Base-by-base conservation (phyloP, 2,113 vertebrate genomes). In the Gopherus flavomarginatus region DNA sequence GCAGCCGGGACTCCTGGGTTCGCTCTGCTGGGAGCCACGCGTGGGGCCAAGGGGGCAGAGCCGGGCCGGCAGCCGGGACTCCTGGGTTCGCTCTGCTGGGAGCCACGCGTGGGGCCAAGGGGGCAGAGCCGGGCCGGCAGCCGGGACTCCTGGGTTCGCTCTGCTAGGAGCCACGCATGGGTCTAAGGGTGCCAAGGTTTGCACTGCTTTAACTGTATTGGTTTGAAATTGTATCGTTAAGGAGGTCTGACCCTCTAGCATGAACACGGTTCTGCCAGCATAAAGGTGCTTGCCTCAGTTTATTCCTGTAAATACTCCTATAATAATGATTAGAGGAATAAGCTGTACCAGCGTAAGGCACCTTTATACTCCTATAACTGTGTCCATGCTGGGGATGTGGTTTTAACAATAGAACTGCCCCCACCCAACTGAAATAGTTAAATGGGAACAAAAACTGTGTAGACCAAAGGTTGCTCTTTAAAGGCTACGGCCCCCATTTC, bases 11-110 rank as follows among this genome's bases (percentile, higher is more conserved):
- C 31, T 31, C 62, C 65, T 69, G 65, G 65, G 35, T 69, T 21
- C 11, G 1, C 24, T 16, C 62, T n/a, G 62, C 5, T 14, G 1
- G 35, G 62, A 13, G 31, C 14, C 62, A 2, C 3, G 14, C 4
- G 16, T 6, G 62, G 14, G 29, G 47, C 31, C 1, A 0, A 13
- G 62, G 29, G 11, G 6, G 3, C 31, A 3, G 29, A 35, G 62
- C 4, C 0, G 62, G 12, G 29, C 62, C 24, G 4, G 26, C 27
- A 16, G 59, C 59, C 62, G n/a, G n/a, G 56, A 57, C 56, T 16
- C 31, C 56, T 57, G 42, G 42, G 42, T 42, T 42, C 4, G 16
- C 19, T 53, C 52, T 53, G 52, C 52, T 17, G 5, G 52, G 52
- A 53, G 52, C 19, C 52, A 3, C 8, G 52, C 2, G 14, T 35